Evolutionary conservation across 2,888 invertebrate genomes (phyloP).

Genomic region (Oscheius sp.): DNA sequence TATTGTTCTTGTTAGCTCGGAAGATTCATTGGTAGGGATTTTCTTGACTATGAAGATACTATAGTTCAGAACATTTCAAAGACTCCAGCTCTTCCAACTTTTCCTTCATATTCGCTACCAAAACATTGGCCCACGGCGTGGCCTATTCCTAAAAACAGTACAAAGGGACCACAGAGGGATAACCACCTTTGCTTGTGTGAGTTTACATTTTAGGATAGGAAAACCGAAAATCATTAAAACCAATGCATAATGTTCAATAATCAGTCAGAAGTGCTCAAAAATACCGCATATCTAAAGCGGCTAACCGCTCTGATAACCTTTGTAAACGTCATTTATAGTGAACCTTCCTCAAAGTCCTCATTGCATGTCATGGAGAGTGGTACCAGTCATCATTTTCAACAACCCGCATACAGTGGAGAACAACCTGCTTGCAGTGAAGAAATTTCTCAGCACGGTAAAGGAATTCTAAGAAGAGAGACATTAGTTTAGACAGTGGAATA

Average conservation of each 20-base stretch:
- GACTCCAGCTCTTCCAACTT: not conserved
- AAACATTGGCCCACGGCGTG: too few species aligned
- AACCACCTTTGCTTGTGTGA: too few species aligned
- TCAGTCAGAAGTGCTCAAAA: not conserved
- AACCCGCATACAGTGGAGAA: not conserved
- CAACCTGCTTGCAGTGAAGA: not conserved
- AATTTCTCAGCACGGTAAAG: constrained; percentile 3
- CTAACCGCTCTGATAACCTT: not conserved
- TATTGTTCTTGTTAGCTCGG: not conserved
- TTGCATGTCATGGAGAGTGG: constrained; percentile 1
- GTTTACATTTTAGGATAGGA: too few species aligned
- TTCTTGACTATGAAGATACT: not conserved
- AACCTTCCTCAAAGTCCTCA: not conserved
- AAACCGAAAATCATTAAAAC: too few species aligned
- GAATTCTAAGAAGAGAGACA: too few species aligned
- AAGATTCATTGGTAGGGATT: not conserved
- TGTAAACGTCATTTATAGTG: not conserved
- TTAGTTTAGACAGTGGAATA: not conserved
- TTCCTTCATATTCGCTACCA: not conserved
- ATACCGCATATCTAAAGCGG: not conserved
- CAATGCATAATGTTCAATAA: not conserved
- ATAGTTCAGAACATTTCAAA: not conserved
- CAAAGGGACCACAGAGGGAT: too few species aligned
- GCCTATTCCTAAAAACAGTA: too few species aligned
- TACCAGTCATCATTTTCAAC: constrained; percentile 1